Conservation (phyloP, 2,888 invertebrate genomes). For the Drosophila tripunctata region DNA sequence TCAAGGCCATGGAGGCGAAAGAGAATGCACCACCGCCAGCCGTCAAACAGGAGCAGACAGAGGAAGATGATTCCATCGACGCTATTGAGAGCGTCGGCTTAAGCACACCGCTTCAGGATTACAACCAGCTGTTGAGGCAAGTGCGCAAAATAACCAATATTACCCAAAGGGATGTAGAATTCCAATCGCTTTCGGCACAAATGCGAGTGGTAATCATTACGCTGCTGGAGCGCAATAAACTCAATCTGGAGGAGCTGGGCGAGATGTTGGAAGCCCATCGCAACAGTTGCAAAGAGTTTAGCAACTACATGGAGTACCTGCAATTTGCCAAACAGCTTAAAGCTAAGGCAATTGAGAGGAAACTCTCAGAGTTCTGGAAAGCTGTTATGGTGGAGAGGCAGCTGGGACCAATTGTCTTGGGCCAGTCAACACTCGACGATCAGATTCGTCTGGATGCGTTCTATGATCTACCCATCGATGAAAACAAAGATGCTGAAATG, state of each 20-base stretch:
- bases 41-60: slow-evolving; percentile 39
- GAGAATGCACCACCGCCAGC: slow-evolving; percentile 6
- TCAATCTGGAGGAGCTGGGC: slow-evolving; percentile 70
- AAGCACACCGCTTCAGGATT: slow-evolving; percentile 87
- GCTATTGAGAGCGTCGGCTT: slow-evolving; percentile 85
- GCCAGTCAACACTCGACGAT: slow-evolving; percentile 72
- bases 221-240: slow-evolving; percentile 68
- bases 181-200: slow-evolving; percentile 74
- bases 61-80: slow-evolving; percentile 17
- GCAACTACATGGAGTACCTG: slow-evolving; percentile 79
- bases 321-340: slow-evolving; percentile 79
- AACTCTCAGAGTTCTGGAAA: slow-evolving; percentile 78
- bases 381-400: slow-evolving; percentile 70
- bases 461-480: slow-evolving; percentile 42
- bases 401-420: slow-evolving; percentile 77
- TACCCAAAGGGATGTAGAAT: slow-evolving; percentile 72
- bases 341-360: slow-evolving; percentile 42
- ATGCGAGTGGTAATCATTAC: slow-evolving; percentile 78
- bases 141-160: slow-evolving; percentile 63
- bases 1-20: slow-evolving; percentile 39
- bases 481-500: background rate
- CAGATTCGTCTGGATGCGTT: slow-evolving; percentile 64
- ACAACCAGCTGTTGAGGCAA: slow-evolving; percentile 84
- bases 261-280: slow-evolving; percentile 75
- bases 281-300: slow-evolving; percentile 69